Conservation (phyloP, 2,888 invertebrate genomes). For the Onchidella celtica region DNA sequence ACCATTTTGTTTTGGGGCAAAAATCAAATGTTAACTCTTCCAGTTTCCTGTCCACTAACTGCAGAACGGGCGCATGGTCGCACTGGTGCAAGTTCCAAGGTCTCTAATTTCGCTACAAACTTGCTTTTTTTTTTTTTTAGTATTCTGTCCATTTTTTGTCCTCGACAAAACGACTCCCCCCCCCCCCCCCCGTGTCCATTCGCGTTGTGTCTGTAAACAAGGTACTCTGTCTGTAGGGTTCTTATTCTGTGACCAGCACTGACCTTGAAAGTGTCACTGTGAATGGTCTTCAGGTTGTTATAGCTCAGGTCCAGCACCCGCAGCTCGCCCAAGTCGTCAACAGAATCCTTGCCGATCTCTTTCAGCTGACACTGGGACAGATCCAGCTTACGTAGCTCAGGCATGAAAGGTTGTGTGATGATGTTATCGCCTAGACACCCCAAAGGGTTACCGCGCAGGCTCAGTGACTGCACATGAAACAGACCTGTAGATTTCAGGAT, state of each 20-base stretch:
- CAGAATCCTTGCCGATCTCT: not conserved
- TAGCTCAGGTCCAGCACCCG: constrained; percentile 26
- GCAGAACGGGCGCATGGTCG: too few relatives aligned
- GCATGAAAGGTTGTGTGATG: constrained; percentile 18
- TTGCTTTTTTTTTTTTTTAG: too few relatives aligned
- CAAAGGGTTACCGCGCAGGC: constrained; percentile 23
- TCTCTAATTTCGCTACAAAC: too few relatives aligned
- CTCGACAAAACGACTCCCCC: not conserved
- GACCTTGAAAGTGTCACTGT: constrained; percentile 33
- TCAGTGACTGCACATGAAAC: not conserved
- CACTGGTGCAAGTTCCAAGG: too few relatives aligned
- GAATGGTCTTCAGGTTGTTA: constrained; percentile 20
- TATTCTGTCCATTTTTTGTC: too few relatives aligned
- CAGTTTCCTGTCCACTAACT: too few relatives aligned
- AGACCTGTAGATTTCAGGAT: too few relatives aligned
- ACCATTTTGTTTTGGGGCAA: too few relatives aligned
- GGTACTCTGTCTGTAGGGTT: too few relatives aligned
- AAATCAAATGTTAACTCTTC: too few relatives aligned
- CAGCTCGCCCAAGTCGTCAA: constrained; percentile 31
- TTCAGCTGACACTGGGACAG: constrained; percentile 27
- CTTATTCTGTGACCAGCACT: not conserved
- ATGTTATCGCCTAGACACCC: not conserved
- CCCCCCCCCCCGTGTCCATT: not conserved
- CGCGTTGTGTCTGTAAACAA: too few relatives aligned
- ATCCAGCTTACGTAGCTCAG: constrained; percentile 19